Evolutionary conservation across 1,140 invertebrate species (phyloP).

Genomic region (Apis florea): DNA sequence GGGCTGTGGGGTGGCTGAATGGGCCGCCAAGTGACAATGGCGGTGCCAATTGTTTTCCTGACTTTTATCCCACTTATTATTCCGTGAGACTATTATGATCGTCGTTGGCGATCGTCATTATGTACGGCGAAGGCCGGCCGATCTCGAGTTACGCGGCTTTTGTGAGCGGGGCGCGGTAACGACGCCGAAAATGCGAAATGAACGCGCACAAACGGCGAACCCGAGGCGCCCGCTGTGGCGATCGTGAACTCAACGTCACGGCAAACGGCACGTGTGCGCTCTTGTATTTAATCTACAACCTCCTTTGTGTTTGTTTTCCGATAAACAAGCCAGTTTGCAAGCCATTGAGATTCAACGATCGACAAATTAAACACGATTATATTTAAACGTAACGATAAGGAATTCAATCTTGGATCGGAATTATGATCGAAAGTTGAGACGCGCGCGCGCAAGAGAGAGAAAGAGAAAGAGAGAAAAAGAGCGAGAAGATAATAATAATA

Average conservation of each 20-base stretch:
- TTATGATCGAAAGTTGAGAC: too few relatives aligned
- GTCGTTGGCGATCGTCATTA: constrained; percentile 67
- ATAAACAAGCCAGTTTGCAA: background rate
- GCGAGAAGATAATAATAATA: too few relatives aligned
- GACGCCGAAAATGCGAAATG: constrained; percentile 55
- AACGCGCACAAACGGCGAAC: constrained; percentile 48
- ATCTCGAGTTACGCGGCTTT: constrained; percentile 62
- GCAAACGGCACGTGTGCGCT: constrained; percentile 43
- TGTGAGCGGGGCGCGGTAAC: constrained; percentile 43
- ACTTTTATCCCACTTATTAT: constrained; percentile 71
- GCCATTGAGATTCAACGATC: background rate
- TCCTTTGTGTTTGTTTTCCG: constrained; percentile 7
- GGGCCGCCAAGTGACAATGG: constrained; percentile 58
- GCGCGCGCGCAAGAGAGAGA: too few relatives aligned
- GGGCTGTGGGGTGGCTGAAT: constrained; percentile 52
- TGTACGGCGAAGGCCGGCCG: constrained; percentile 64
- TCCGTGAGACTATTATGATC: constrained; percentile 69
- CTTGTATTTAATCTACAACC: constrained; percentile 10
- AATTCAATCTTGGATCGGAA: too few relatives aligned
- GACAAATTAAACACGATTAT: too few relatives aligned
- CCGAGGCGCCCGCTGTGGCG: constrained; percentile 42
- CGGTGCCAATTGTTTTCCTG: constrained; percentile 67
- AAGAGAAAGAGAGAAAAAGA: too few relatives aligned
- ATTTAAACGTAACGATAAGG: too few relatives aligned
- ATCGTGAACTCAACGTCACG: constrained; percentile 3